These are phyloP conservation scores for Agriopis leucophaearia DNA, from an alignment of 2,888 invertebrate genomes.

Conservation along the genomic window DNA sequence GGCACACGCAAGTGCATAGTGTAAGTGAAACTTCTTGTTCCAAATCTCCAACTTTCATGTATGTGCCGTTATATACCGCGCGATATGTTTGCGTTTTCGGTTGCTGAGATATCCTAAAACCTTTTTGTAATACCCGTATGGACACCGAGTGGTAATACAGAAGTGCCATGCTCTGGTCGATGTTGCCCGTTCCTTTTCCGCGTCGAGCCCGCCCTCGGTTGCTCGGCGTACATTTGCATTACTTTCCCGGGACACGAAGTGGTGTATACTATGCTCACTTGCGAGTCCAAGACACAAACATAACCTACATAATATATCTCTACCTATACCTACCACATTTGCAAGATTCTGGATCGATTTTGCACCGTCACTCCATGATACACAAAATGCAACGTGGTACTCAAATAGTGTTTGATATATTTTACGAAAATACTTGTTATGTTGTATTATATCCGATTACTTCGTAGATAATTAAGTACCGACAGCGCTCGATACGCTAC, in stretches of 20 bases:
- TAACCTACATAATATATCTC: constrained; percentile 59
- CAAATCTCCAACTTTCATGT: constrained; percentile 86
- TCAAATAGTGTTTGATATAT: constrained; percentile 50
- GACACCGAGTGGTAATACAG: constrained; percentile 75
- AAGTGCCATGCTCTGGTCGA: constrained; percentile 87
- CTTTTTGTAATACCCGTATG: constrained; percentile 76
- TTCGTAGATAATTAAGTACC: constrained; percentile 31
- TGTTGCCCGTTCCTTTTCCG: constrained; percentile 73
- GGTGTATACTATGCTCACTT: constrained; percentile 73
- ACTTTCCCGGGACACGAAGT: constrained; percentile 67
- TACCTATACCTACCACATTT: constrained; percentile 62
- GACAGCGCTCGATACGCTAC: constrained; percentile 76
- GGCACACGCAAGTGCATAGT: constrained; percentile 86
- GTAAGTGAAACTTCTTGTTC: constrained; percentile 87
- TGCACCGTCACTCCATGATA: constrained; percentile 88
- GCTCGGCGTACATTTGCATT: constrained; percentile 59
- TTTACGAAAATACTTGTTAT: constrained; percentile 47
- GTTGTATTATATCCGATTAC: constrained; percentile 18
- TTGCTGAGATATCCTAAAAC: constrained; percentile 77
- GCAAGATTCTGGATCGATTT: constrained; percentile 86
- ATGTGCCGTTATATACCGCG: constrained; percentile 81
- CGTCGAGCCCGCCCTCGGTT: constrained; percentile 55
- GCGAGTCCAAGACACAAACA: constrained; percentile 71
- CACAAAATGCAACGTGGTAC: constrained; percentile 60
- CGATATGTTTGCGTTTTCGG: constrained; percentile 83